Conservation (phyloP, 2,113 vertebrate genomes). For the Marcusenius ussheri region DNA sequence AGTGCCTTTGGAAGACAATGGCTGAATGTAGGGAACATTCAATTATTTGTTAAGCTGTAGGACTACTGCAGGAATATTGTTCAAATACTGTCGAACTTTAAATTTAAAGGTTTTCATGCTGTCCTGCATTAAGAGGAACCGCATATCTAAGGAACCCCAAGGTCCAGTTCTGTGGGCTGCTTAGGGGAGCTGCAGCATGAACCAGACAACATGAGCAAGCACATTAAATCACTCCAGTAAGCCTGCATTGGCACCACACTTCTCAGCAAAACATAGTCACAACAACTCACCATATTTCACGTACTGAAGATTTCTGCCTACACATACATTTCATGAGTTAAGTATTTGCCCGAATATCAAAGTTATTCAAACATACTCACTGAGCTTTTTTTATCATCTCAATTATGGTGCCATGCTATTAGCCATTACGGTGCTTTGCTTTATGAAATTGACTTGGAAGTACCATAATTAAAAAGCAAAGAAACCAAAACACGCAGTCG, state of each 20-base stretch:
- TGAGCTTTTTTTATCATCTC: background rate
- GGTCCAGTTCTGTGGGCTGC: background rate
- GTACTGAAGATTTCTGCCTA: background rate
- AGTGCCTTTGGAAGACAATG: background rate
- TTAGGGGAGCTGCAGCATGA: background rate
- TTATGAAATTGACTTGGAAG: background rate
- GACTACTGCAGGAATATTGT: background rate
- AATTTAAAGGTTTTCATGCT: background rate
- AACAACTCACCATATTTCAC: background rate
- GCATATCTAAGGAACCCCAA: background rate
- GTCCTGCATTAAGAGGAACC: background rate
- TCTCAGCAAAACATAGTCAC: constrained; percentile 3
- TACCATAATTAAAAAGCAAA: background rate
- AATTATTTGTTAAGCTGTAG: background rate
- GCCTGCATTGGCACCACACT: constrained; percentile 17
- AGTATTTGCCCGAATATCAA: background rate
- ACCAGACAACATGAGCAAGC: background rate
- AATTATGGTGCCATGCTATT: background rate
- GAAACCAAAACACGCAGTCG: background rate
- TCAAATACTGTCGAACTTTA: background rate
- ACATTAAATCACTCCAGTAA: constrained; percentile 25
- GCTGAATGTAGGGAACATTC: background rate
- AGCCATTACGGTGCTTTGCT: background rate
- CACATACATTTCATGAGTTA: background rate
- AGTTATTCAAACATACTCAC: background rate